Evolutionary conservation across 2,888 invertebrate genomes (phyloP).

Genomic region (Catocala nupta): DNA sequence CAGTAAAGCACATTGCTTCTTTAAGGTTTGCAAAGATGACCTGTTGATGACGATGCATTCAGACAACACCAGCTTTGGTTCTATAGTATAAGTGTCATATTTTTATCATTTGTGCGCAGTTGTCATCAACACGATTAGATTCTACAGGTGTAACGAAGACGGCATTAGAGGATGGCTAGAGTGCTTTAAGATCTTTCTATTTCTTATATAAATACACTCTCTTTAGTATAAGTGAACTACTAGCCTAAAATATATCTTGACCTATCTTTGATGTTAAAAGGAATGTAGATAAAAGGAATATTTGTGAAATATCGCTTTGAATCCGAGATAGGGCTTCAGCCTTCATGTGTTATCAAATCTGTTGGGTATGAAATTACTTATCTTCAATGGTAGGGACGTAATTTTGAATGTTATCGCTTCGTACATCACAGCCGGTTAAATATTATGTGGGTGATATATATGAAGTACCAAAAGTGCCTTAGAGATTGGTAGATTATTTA

Average conservation of each 20-base stretch:
- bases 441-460: slow-evolving; percentile 1
- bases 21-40: too few relatives aligned
- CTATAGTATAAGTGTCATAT: too few relatives aligned
- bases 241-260: slow-evolving; percentile 47
- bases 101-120: too few relatives aligned
- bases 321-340: neutral
- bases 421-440: neutral
- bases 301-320: slow-evolving; percentile 26
- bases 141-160: too few relatives aligned
- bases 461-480: neutral
- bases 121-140: too few relatives aligned
- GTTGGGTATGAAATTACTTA: slow-evolving; percentile 13
- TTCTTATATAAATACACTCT: too few relatives aligned
- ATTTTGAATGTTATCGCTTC: slow-evolving; percentile 7
- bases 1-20: too few relatives aligned
- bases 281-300: slow-evolving; percentile 40
- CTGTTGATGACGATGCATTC: too few relatives aligned
- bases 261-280: slow-evolving; percentile 57
- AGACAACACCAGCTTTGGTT: too few relatives aligned
- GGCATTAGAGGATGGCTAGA: too few relatives aligned
- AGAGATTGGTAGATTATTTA: neutral
- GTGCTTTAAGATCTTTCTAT: too few relatives aligned
- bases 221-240: neutral
- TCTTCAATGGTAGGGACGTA: slow-evolving; percentile 1
- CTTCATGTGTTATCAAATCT: slow-evolving; percentile 14